These are phyloP conservation scores for Coreius guichenoti DNA, from an alignment of 2,797 vertebrate genomes.

Conservation along the genomic window DNA sequence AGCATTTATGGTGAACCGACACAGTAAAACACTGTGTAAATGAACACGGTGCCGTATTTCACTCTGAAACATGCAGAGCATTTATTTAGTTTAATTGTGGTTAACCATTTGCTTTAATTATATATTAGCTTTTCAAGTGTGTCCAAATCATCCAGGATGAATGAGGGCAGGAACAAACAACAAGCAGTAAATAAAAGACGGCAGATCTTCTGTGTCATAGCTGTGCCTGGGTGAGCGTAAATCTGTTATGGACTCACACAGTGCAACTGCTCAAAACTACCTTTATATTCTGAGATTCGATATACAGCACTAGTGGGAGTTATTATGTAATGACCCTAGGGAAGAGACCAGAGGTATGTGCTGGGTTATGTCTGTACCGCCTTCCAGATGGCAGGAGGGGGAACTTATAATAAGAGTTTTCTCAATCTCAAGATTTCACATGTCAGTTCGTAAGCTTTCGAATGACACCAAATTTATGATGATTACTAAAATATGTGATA, in stretches of 20 bases:
- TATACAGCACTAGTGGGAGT: neutral
- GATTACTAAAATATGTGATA: too few relatives aligned
- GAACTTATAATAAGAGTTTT: neutral
- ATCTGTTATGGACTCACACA: neutral
- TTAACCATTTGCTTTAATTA: too few relatives aligned
- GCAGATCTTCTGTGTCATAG: neutral
- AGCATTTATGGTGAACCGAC: too few relatives aligned
- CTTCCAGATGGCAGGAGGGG: neutral
- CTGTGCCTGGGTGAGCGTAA: neutral
- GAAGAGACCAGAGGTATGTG: conserved; percentile 1
- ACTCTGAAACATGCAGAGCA: too few relatives aligned
- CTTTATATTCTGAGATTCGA: neutral
- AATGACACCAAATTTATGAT: too few relatives aligned
- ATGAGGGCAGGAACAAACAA: neutral
- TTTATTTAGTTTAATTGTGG: too few relatives aligned
- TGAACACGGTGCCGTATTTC: too few relatives aligned
- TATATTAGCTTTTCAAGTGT: neutral
- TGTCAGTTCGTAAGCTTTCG: too few relatives aligned
- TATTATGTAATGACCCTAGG: neutral
- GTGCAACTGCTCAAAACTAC: neutral
- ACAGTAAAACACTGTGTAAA: too few relatives aligned
- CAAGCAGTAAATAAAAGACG: neutral
- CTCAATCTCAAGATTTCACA: neutral
- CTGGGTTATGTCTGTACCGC: neutral
- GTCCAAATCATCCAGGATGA: neutral